phyloP scores from a whole-genome alignment of 2,888 invertebrate genomes.

The Danaus chrysippus region DNA sequence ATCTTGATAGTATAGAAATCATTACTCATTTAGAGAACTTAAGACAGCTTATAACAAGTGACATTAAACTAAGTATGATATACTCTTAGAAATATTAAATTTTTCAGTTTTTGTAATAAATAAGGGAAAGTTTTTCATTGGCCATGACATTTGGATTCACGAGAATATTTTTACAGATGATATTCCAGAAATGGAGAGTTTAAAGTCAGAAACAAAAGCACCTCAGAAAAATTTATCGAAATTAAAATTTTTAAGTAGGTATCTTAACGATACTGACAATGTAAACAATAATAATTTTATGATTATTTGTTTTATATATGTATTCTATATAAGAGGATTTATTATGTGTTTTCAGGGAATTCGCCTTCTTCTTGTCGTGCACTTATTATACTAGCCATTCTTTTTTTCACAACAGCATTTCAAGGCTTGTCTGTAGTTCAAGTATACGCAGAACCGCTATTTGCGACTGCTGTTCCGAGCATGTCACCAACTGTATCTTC shows the following conservation, averaged over 20 bases:
- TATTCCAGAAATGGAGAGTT: constrained; percentile 41
- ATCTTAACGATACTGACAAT: background rate
- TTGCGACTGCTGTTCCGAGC: constrained; percentile 49
- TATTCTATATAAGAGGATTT: background rate
- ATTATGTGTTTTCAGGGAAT: constrained; percentile 44
- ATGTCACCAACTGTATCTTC: constrained; percentile 52
- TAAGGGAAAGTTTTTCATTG: too few relatives aligned
- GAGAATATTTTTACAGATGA: constrained; percentile 35
- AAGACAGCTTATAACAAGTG: too few relatives aligned
- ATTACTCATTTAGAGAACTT: too few relatives aligned
- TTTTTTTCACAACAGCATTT: constrained; percentile 49
- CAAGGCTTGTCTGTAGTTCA: constrained; percentile 59
- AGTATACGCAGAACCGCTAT: constrained; percentile 59
- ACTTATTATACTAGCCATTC: constrained; percentile 39
- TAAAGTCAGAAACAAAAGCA: constrained; percentile 32
- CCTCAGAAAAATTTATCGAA: constrained; percentile 41
- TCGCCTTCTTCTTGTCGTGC: constrained; percentile 52
- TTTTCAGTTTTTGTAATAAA: too few relatives aligned
- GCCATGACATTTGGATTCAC: too few relatives aligned
- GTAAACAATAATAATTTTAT: background rate
- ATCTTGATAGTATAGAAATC: too few relatives aligned
- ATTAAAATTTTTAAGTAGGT: constrained; percentile 55
- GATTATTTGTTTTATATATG: background rate
- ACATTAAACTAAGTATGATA: too few relatives aligned
- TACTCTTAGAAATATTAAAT: too few relatives aligned